Base-by-base conservation (phyloP, 2,888 invertebrate genomes). In the Ryuthela nishihirai region DNA sequence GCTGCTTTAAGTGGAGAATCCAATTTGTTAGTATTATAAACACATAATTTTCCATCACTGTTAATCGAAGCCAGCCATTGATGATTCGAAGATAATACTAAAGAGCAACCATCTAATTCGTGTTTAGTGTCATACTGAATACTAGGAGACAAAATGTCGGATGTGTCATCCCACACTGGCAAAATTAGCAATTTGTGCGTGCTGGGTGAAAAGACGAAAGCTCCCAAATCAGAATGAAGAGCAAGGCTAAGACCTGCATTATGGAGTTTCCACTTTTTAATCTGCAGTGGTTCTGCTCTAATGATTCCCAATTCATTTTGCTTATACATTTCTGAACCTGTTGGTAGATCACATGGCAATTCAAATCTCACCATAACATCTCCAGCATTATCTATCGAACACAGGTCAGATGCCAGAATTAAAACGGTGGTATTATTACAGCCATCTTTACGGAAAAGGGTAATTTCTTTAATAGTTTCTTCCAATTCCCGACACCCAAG, bases 351-450 rank as follows among this genome's bases (percentile, higher is more conserved):
- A 10, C 4, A 2, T 1, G 50, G 50, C 12, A 50, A 26, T 12
- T 25, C 29, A 7, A 50, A 21, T 15, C 43, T 34, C 20, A 50
- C 43, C 25, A 50, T 9, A 9, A 43, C 12, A 23, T 43, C 36
- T n/a, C 50, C 42, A 17, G 36, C 42, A 43, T 43, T 10, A 12
- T 50, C 36, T 26, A 43, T 36, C 1, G 49, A 41, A n/a, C 41
- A 24, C 4, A 20, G 9, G 2, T 26, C 42, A 9, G 42, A 36
- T 26, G 42, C 24, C 23, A 50, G 32, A 36, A 50, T 25, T n/a
- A 50, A 18, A 2, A 50, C 15, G 6, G 15, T 12, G 2, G 25
- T 42, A 6, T 34, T 36, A n/a, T 25, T 36, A 4, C n/a, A 15
- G 20, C 21, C 17, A 9, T 23, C 15, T 21, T 20, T 20, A 7